Evolutionary conservation across 2,888 invertebrate genomes (phyloP).

Genomic region (Plagodis dolabraria): DNA sequence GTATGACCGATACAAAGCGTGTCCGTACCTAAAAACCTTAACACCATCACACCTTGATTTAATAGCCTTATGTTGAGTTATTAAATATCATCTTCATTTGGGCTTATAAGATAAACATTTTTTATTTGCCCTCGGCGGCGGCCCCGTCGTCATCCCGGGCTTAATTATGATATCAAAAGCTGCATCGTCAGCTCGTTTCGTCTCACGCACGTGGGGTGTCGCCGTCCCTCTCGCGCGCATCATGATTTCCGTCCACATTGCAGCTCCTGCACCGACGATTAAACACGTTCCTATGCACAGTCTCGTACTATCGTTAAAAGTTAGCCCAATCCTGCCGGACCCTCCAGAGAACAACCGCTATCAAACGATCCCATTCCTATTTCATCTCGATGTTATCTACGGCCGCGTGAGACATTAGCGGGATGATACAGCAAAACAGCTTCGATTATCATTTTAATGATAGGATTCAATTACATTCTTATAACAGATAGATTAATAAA

Average conservation of each 20-base stretch:
- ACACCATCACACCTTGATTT: conserved; percentile 56
- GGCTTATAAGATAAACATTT: conserved; percentile 75
- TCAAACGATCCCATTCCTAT: conserved; percentile 61
- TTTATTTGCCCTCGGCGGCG: conserved; percentile 62
- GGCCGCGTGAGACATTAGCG: conserved; percentile 58
- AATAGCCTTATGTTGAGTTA: conserved; percentile 67
- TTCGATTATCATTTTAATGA: conserved; percentile 53
- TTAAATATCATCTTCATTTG: conserved; percentile 71
- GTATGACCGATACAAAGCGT: conserved; percentile 44
- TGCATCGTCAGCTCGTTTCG: conserved; percentile 63
- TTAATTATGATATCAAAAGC: conserved; percentile 83
- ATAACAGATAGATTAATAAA: conserved; percentile 55
- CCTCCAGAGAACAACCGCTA: conserved; percentile 43
- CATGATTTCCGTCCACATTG: conserved; percentile 58
- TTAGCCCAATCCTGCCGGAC: conserved; percentile 36
- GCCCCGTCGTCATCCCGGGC: conserved; percentile 50
- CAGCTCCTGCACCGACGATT: conserved; percentile 72
- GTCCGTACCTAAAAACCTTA: conserved; percentile 50
- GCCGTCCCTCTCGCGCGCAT: conserved; percentile 62
- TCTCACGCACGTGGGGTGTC: conserved; percentile 52
- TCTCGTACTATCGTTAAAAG: conserved; percentile 73
- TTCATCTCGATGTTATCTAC: conserved; percentile 53
- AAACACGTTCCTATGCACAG: conserved; percentile 82
- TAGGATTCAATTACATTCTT: conserved; percentile 52
- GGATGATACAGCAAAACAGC: conserved; percentile 66